Evolutionary conservation across 1,140 invertebrate genomes (phyloP), one percentile per base, ranked within the genome.

Genomic region (Ericerus pela): DNA sequence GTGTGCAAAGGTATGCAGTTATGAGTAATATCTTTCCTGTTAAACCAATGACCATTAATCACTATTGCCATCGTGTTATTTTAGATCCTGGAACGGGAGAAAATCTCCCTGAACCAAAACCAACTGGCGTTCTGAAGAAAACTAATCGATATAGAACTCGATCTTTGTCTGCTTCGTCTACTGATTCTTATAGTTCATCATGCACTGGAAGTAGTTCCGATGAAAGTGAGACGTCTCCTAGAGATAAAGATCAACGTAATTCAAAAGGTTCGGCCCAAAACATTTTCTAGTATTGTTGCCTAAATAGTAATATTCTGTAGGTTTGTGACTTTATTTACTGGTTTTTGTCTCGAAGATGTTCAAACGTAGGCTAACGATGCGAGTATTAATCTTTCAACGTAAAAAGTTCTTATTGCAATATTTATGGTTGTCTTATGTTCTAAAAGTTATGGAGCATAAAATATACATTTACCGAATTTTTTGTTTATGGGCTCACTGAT

Each of bases 111-210:
- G 78, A 80, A 58, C 64, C 74, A 2, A 80, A 80, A 69, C 63
- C 70, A 61, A 82, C 85, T 8, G 79, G 84, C 56, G 84, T 84
- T 14, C 68, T 88, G 65, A 88, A 87, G 71, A 89, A 88, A 65
- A 81, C 87, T 12, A 85, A 82, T 60, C 75, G 88, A 36, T 88
- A 92, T 66, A 73, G 88, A 41, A 91, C 86, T 68, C 77, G 89
- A 37, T 92, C 89, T 0, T 72, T 92, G 4, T 93, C 88, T 29
- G 88, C 88, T n/a, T 92, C 88, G 16, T 93, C 88, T 31, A 91
- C 88, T 33, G 89, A 93, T 68, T 92, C 88, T 27, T 92, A 91
- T 70, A 91, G 87, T 68, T 93, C 64, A 58, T 90, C 87, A 55
- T 91, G 89, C 70, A 89, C 86, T 65, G 88, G 85, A 63, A 90